Conservation (phyloP, 2,797 vertebrate genomes). For the Nyctalus aviator region DNA sequence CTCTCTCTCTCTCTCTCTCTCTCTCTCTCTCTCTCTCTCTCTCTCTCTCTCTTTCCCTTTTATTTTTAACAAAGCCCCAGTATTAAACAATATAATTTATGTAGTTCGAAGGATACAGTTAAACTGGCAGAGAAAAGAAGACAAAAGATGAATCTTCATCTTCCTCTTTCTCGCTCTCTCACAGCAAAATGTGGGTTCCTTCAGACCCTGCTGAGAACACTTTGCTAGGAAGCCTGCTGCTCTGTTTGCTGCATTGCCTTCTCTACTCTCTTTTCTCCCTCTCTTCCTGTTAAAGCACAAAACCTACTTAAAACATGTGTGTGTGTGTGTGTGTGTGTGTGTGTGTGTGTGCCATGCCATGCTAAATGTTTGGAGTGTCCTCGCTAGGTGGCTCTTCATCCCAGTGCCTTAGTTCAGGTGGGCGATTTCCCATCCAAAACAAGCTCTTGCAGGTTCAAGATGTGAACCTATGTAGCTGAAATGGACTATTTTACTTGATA, state of each 20-base stretch:
- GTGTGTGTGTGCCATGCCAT: background rate
- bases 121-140: background rate
- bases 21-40: background rate
- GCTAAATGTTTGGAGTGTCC: background rate
- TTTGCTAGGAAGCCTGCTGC: background rate
- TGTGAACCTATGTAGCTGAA: background rate
- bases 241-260: background rate
- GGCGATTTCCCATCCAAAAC: background rate
- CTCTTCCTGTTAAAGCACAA: background rate
- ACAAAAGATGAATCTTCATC: background rate
- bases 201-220: background rate
- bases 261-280: too few species aligned
- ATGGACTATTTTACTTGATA: background rate
- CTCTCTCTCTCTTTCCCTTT: background rate
- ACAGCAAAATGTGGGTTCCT: background rate
- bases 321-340: background rate
- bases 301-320: background rate
- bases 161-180: background rate
- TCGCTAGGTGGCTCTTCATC: background rate
- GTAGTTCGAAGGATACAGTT: background rate
- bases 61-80: background rate
- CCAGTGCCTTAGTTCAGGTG: background rate
- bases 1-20: background rate
- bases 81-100: background rate
- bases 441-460: background rate